These are phyloP conservation scores for Teleogryllus occipitalis DNA, from an alignment of 1,140 invertebrate species.

Conservation along the genomic window DNA sequence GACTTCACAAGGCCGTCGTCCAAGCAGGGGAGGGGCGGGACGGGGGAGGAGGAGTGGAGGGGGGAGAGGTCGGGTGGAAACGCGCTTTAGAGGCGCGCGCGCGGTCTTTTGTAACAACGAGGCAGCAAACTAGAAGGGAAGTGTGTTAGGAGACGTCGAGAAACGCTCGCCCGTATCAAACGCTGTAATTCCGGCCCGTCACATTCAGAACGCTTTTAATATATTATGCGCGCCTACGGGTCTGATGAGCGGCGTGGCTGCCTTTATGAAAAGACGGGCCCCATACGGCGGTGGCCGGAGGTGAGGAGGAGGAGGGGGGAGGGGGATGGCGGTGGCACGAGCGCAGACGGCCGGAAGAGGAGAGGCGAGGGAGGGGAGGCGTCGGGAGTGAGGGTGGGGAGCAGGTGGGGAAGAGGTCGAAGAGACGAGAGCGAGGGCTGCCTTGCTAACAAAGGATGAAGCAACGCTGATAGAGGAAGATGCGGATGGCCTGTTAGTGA, in stretches of 20 bases:
- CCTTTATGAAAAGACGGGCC: not conserved
- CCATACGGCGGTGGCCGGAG: not conserved
- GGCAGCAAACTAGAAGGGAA: not conserved
- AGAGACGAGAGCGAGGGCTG: too few relatives aligned
- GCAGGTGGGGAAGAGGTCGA: too few relatives aligned
- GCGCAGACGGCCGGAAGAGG: not conserved
- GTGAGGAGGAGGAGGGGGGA: not conserved
- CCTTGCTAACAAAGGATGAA: too few relatives aligned
- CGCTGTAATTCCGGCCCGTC: not conserved
- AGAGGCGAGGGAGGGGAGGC: not conserved
- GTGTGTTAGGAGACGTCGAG: not conserved
- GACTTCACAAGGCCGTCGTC: not conserved
- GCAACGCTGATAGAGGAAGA: too few relatives aligned
- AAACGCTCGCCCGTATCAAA: not conserved
- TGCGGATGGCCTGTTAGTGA: too few relatives aligned
- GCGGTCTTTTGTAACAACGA: not conserved
- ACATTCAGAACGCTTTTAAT: constrained; percentile 1
- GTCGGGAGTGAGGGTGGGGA: too few relatives aligned
- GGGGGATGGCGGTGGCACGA: not conserved
- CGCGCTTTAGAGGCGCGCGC: not conserved
- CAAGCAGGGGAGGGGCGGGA: not conserved
- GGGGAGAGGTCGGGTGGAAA: too few relatives aligned
- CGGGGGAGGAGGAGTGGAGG: too few relatives aligned
- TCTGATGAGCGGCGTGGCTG: not conserved
- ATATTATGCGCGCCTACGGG: not conserved